Conservation (phyloP, 2,113 vertebrate genomes). For the Garra rufa region DNA sequence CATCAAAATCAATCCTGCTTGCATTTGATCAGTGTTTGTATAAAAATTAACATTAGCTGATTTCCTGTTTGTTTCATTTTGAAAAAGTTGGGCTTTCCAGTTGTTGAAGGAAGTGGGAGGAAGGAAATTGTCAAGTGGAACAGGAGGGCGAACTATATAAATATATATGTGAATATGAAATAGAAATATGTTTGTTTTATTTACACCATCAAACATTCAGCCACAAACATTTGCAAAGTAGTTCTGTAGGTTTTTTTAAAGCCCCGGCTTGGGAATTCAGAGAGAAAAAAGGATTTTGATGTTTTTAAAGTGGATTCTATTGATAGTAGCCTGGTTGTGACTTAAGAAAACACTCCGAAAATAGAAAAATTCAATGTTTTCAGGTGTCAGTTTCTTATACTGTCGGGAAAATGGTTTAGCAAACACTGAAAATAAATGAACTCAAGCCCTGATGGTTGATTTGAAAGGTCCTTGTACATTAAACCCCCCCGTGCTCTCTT, state of each 20-base stretch:
- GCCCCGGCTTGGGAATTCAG: slow-evolving; percentile 26
- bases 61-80: slow-evolving; percentile 22
- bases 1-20: slow-evolving; percentile 11
- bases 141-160: not conserved
- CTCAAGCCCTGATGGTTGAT: slow-evolving; percentile 36
- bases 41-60: slow-evolving; percentile 25
- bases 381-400: not conserved
- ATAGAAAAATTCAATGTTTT: slow-evolving; percentile 15
- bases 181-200: slow-evolving; percentile 6
- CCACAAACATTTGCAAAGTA: slow-evolving; percentile 14
- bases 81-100: slow-evolving; percentile 14
- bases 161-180: not conserved
- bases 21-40: slow-evolving; percentile 40
- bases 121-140: slow-evolving; percentile 11
- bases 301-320: slow-evolving; percentile 27
- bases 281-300: slow-evolving; percentile 5
- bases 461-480: slow-evolving; percentile 37
- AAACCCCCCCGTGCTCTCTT: not conserved
- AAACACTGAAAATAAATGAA: slow-evolving; percentile 3
- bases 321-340: slow-evolving; percentile 23
- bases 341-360: slow-evolving; percentile 1
- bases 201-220: slow-evolving; percentile 16
- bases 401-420: not conserved
- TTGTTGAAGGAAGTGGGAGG: not conserved
- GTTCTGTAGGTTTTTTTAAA: slow-evolving; percentile 15